Evolutionary conservation across 2,888 invertebrate genomes (phyloP).

Genomic region (Drosophila kambysellisi): DNA sequence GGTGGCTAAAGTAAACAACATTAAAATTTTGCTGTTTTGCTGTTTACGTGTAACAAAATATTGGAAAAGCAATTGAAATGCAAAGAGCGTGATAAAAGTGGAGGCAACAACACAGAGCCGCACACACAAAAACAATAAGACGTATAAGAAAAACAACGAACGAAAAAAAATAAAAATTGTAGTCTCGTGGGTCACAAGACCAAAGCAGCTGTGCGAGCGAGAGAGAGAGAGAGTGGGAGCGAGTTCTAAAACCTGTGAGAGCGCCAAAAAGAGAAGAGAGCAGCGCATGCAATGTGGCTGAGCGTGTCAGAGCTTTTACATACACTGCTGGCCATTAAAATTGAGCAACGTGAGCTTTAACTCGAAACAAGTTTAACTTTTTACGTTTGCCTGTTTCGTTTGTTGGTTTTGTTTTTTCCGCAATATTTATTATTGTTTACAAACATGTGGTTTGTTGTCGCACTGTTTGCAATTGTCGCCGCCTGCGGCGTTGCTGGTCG

Average conservation of each 20-base stretch:
- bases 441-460: slow-evolving; percentile 83
- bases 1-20: slow-evolving; percentile 42
- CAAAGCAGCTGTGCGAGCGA: slow-evolving; percentile 46
- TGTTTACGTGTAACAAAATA: slow-evolving; percentile 59
- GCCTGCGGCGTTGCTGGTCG: slow-evolving; percentile 78
- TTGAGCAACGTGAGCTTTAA: slow-evolving; percentile 42
- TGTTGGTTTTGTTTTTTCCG: not conserved
- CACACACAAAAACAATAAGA: slow-evolving; percentile 46
- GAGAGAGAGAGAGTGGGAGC: slow-evolving; percentile 1
- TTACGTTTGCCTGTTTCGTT: not conserved
- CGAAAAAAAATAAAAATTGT: slow-evolving; percentile 37
- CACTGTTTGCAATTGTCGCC: slow-evolving; percentile 68
- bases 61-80: slow-evolving; percentile 63
- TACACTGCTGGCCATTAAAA: slow-evolving; percentile 51
- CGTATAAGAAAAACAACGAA: slow-evolving; percentile 18
- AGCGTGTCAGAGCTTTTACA: slow-evolving; percentile 56
- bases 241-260: slow-evolving; percentile 5
- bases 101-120: slow-evolving; percentile 66
- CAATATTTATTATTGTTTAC: slow-evolving; percentile 25
- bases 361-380: slow-evolving; percentile 8
- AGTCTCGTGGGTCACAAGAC: slow-evolving; percentile 74
- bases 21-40: slow-evolving; percentile 30
- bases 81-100: slow-evolving; percentile 73
- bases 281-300: slow-evolving; percentile 43
- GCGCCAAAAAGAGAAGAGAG: slow-evolving; percentile 24